phyloP scores from a whole-genome alignment of 2,797 vertebrate genomes.

The Galaxias olidus region DNA sequence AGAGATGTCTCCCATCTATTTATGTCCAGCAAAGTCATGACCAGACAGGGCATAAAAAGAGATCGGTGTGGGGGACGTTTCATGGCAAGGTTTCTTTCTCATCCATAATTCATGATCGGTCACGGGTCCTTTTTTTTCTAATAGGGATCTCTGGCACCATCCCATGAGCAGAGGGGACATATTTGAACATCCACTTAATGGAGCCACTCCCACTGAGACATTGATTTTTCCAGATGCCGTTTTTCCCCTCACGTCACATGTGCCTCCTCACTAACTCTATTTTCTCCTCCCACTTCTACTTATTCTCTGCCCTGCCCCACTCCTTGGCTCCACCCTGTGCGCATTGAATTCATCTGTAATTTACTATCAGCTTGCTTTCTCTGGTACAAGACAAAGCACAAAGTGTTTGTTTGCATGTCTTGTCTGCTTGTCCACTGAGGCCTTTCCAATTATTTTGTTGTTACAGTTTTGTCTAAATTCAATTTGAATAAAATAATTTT shows the following conservation, averaged over 20 bases:
- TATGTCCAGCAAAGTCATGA: conserved; percentile 13
- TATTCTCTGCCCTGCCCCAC: too few relatives aligned
- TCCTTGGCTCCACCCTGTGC: conserved; percentile 5
- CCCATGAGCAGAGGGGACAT: conserved; percentile 59
- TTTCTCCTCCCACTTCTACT: background rate
- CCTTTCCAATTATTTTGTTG: too few relatives aligned
- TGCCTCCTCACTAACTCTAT: background rate
- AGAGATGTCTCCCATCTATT: background rate
- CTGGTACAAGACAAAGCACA: too few relatives aligned
- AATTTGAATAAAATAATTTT: too few relatives aligned
- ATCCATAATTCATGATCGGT: conserved; percentile 75
- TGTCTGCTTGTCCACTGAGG: too few relatives aligned
- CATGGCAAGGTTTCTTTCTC: conserved; percentile 37
- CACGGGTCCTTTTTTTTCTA: conserved; percentile 51
- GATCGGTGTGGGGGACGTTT: conserved; percentile 10
- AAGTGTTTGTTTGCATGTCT: too few relatives aligned
- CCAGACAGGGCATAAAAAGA: conserved; percentile 47
- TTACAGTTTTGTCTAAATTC: too few relatives aligned
- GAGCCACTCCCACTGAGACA: conserved; percentile 60
- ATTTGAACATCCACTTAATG: conserved; percentile 71
- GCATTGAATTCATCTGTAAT: background rate
- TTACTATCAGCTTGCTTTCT: too few relatives aligned
- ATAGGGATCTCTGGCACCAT: conserved; percentile 71
- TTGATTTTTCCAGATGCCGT: conserved; percentile 75
- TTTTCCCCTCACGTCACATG: conserved; percentile 5